These are phyloP conservation scores for Meriones psammophilus DNA, from an alignment of 2,797 vertebrate genomes.

Conservation along the genomic window DNA sequence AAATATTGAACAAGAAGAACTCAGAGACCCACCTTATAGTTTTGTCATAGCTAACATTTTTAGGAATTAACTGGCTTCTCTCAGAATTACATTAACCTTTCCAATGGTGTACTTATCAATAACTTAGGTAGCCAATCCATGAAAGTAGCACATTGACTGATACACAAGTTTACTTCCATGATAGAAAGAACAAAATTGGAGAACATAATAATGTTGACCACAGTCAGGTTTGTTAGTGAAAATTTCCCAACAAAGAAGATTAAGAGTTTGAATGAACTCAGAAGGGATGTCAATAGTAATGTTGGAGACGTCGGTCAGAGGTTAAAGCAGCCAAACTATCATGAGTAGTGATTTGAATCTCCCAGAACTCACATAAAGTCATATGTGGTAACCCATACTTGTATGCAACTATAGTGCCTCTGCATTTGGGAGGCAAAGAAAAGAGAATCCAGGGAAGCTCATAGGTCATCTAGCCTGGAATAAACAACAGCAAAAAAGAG, in stretches of 20 bases:
- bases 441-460: not conserved
- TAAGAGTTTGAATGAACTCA: not conserved
- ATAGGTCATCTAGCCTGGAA: no score
- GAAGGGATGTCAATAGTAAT: not conserved
- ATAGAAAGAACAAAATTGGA: not conserved
- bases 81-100: not conserved
- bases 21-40: not conserved
- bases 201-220: not conserved
- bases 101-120: not conserved
- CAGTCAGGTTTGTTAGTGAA: not conserved
- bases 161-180: not conserved
- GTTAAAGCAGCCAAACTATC: not conserved
- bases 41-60: not conserved
- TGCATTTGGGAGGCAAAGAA: not conserved
- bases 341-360: not conserved
- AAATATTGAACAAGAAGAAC: not conserved
- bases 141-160: not conserved
- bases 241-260: not conserved
- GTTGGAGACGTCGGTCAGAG: not conserved
- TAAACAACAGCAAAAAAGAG: not conserved
- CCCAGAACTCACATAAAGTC: no score
- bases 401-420: not conserved
- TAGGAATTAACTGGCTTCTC: not conserved
- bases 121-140: not conserved
- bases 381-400: no score